A percentile compares a stretch with the other conserved stretches of the same genome.
These are phyloP conservation scores for Dicycla oo DNA, from an alignment of 2,888 invertebrate genomes.

Conservation along the genomic window DNA sequence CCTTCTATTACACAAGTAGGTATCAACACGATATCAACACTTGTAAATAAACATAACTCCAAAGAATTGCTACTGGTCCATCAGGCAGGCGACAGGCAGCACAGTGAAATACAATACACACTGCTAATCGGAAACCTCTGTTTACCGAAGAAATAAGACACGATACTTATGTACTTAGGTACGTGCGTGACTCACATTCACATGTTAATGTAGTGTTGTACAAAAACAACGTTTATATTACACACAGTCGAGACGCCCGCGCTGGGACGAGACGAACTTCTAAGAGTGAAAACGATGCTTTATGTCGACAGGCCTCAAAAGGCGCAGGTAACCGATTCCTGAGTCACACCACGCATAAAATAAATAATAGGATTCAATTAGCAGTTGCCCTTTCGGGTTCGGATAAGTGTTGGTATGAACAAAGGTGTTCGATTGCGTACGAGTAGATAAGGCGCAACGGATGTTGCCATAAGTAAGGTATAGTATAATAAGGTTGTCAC, in stretches of 20 bases:
- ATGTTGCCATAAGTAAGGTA: slow-evolving; percentile 77
- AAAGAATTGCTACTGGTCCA: slow-evolving; percentile 46
- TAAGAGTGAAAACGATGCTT: slow-evolving; percentile 56
- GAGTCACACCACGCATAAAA: slow-evolving; percentile 73
- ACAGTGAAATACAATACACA: slow-evolving; percentile 61
- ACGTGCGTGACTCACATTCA: slow-evolving; percentile 70
- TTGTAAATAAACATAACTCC: slow-evolving; percentile 54
- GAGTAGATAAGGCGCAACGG: slow-evolving; percentile 78
- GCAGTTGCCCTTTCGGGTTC: slow-evolving; percentile 75
- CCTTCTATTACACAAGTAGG: slow-evolving; percentile 57
- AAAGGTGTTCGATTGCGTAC: slow-evolving; percentile 76
- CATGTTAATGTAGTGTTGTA: slow-evolving; percentile 69
- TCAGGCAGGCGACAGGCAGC: slow-evolving; percentile 53
- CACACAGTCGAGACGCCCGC: slow-evolving; percentile 28
- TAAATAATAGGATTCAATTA: slow-evolving; percentile 81
- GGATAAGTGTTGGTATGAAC: slow-evolving; percentile 78
- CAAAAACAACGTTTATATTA: slow-evolving; percentile 65
- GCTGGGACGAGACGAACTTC: slow-evolving; percentile 12
- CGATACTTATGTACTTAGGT: slow-evolving; percentile 61
- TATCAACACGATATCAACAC: slow-evolving; percentile 57
- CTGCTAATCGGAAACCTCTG: slow-evolving; percentile 69
- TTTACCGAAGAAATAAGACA: slow-evolving; percentile 70
- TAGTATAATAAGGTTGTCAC: slow-evolving; percentile 41
- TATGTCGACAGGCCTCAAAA: slow-evolving; percentile 47
- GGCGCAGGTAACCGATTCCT: slow-evolving; percentile 68